phyloP scores from a whole-genome alignment of 2,797 vertebrate genomes.

The Setipinna tenuifilis region DNA sequence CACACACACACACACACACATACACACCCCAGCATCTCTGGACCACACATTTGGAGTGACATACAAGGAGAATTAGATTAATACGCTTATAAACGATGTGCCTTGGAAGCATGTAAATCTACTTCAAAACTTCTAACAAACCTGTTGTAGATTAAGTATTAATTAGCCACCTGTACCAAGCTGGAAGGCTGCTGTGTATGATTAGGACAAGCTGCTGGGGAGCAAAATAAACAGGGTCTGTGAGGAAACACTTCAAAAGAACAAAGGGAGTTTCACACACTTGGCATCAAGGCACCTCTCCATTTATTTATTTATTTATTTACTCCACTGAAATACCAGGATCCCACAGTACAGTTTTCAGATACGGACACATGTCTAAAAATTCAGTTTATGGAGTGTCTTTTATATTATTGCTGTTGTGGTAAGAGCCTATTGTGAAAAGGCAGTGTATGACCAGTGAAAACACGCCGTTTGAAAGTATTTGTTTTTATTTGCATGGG shows the following conservation, averaged over 20 bases:
- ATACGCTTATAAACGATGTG: slow-evolving; percentile 39
- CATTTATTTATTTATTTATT: background rate
- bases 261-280: background rate
- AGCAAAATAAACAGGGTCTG: background rate
- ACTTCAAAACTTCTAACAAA: slow-evolving; percentile 45
- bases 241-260: slow-evolving; percentile 23
- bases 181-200: background rate
- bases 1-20: slow-evolving; percentile 34
- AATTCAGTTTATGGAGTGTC: too few relatives aligned
- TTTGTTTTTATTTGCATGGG: background rate
- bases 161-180: slow-evolving; percentile 52
- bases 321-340: background rate
- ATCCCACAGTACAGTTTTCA: background rate
- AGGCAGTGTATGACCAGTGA: background rate
- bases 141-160: slow-evolving; percentile 40
- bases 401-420: background rate
- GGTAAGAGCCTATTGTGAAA: background rate
- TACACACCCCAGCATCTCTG: slow-evolving; percentile 3
- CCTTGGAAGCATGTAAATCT: slow-evolving; percentile 46
- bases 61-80: slow-evolving; percentile 43
- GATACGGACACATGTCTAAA: background rate
- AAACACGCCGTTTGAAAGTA: background rate
- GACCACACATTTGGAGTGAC: slow-evolving; percentile 28
- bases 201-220: slow-evolving; percentile 7
- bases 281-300: background rate